A percentile compares a stretch with the other conserved stretches of the same genome.
Conservation (phyloP, 2,888 invertebrate genomes). For the Cephus rjabovi region DNA sequence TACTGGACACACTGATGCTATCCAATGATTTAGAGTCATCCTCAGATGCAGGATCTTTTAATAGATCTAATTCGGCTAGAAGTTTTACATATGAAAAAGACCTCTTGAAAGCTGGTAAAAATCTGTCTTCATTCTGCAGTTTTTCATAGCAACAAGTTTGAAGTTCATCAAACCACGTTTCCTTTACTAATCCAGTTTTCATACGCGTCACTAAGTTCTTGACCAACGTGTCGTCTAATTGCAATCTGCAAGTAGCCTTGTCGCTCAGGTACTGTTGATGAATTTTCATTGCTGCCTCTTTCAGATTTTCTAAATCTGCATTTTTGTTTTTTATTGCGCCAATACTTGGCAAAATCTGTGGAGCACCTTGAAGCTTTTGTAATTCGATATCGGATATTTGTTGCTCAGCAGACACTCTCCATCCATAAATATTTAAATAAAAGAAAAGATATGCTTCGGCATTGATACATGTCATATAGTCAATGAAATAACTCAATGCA, state of each 20-base stretch:
- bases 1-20: constrained; percentile 69
- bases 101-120: constrained; percentile 75
- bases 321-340: constrained; percentile 47
- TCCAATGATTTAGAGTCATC: constrained; percentile 72
- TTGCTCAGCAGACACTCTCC: constrained; percentile 78
- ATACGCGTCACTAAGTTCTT: constrained; percentile 74
- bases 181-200: constrained; percentile 73
- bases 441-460: constrained; percentile 81
- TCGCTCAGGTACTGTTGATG: constrained; percentile 83
- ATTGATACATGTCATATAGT: constrained; percentile 78
- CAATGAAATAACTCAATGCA: constrained; percentile 81
- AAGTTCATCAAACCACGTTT: constrained; percentile 87
- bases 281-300: constrained; percentile 79
- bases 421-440: constrained; percentile 78
- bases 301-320: constrained; percentile 64
- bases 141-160: constrained; percentile 78
- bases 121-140: constrained; percentile 71
- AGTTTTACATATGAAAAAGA: constrained; percentile 77
- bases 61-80: constrained; percentile 78
- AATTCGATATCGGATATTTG: constrained; percentile 73
- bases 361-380: constrained; percentile 64
- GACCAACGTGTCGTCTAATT: constrained; percentile 73
- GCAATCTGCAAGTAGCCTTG: constrained; percentile 74
- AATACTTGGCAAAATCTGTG: constrained; percentile 34
- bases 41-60: constrained; percentile 71